Percentiles rank a stretch among this genome's conserved stretches.
These are phyloP conservation scores for Diachasmimorpha longicaudata DNA, from an alignment of 1,140 invertebrate species.

Conservation along the genomic window DNA sequence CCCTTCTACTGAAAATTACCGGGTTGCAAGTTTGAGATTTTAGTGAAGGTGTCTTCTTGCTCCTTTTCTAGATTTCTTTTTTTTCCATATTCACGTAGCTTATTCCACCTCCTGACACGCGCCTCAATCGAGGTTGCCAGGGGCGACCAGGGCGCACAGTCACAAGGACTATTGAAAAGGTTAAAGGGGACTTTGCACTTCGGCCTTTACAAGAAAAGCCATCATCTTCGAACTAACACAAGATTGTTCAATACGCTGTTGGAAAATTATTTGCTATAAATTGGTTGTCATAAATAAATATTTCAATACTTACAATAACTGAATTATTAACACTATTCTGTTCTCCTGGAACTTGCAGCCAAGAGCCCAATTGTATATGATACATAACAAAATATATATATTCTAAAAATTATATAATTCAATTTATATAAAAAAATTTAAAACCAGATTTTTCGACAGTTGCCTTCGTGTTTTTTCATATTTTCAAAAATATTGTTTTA, in stretches of 20 bases:
- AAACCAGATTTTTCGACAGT: no score
- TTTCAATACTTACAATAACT: no score
- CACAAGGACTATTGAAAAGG: slow-evolving; percentile 58
- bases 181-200: slow-evolving; percentile 53
- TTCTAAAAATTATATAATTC: no score
- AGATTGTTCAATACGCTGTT: neutral
- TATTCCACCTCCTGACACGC: slow-evolving; percentile 48
- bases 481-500: no score
- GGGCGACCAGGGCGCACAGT: slow-evolving; percentile 54
- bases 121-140: slow-evolving; percentile 60
- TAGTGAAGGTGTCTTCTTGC: slow-evolving; percentile 32
- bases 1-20: neutral
- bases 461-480: no score
- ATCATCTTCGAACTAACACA: neutral
- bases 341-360: no score
- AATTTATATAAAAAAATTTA: no score
- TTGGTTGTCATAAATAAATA: no score
- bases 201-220: neutral
- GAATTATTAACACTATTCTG: no score
- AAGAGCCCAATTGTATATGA: no score
- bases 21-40: slow-evolving; percentile 56
- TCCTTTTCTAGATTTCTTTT: slow-evolving; percentile 22
- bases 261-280: no score
- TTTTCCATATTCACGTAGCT: slow-evolving; percentile 29
- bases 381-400: no score